Evolutionary conservation across 2,797 vertebrate genomes (phyloP).

Genomic region (Tauraco hartlaubi): DNA sequence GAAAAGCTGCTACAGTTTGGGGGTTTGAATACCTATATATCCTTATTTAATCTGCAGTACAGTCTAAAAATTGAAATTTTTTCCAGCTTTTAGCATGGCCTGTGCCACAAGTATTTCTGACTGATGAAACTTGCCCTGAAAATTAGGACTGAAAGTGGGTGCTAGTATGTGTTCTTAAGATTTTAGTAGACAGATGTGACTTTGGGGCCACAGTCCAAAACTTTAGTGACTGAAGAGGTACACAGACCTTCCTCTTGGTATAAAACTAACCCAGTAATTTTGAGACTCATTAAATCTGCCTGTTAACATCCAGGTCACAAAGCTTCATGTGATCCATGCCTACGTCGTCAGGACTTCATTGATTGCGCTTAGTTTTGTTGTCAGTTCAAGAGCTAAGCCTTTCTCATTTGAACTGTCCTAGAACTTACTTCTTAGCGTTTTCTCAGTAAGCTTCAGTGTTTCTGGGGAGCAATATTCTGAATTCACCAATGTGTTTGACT

Average conservation of each 20-base stretch:
- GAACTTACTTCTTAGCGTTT: background rate
- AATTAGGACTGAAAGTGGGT: background rate
- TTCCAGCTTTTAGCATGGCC: background rate
- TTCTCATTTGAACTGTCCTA: background rate
- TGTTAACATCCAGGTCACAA: background rate
- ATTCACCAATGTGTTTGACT: background rate
- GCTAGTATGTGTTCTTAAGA: background rate
- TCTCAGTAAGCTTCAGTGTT: background rate
- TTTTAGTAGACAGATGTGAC: background rate
- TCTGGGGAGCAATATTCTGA: background rate
- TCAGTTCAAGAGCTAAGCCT: background rate
- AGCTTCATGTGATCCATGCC: background rate
- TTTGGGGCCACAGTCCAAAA: background rate
- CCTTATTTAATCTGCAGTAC: background rate
- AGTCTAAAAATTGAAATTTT: background rate
- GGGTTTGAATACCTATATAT: background rate
- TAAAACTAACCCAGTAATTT: background rate
- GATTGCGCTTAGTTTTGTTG: background rate
- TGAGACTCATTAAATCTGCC: background rate
- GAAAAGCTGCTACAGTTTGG: background rate
- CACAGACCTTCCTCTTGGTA: background rate
- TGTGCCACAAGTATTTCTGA: background rate
- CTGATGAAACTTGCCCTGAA: background rate
- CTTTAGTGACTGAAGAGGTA: background rate
- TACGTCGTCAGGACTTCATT: rapidly evolving